Evolutionary conservation across 2,888 invertebrate genomes (phyloP).

Genomic region (Tetragonula carbonaria): DNA sequence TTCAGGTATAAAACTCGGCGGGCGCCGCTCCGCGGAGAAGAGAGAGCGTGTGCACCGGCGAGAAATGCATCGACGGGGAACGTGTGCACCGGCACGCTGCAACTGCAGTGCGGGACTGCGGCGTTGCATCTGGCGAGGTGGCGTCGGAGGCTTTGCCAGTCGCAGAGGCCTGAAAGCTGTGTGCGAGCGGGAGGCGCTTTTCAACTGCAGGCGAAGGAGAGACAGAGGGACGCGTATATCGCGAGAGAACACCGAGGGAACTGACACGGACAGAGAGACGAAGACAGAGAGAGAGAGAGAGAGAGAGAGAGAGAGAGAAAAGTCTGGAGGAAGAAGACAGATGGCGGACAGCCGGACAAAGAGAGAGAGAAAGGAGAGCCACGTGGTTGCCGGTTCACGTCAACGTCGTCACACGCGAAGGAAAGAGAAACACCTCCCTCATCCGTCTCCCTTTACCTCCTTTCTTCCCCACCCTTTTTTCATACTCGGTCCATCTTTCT

Average conservation of each 20-base stretch:
- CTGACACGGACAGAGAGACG: neutral
- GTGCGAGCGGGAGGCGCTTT: constrained; percentile 56
- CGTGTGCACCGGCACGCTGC: constrained; percentile 66
- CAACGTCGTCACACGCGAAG: constrained; percentile 63
- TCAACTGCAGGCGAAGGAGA: constrained; percentile 39
- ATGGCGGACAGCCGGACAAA: constrained; percentile 33
- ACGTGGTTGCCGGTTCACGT: constrained; percentile 71
- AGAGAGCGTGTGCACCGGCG: constrained; percentile 14
- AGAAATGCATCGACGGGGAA: constrained; percentile 42
- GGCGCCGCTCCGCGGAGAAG: neutral
- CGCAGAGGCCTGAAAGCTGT: constrained; percentile 68
- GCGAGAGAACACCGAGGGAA: too few relatives aligned
- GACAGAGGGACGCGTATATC: constrained; percentile 26
- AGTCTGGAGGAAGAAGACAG: constrained; percentile 30
- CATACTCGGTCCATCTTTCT: constrained; percentile 18
- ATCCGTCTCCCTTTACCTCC: constrained; percentile 40
- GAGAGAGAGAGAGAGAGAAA: constrained; percentile 38
- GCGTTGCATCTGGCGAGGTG: constrained; percentile 75
- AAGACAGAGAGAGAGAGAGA: constrained; percentile 33
- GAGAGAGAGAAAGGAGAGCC: constrained; percentile 61
- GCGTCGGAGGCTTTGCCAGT: constrained; percentile 65
- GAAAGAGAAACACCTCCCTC: constrained; percentile 39
- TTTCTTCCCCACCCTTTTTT: constrained; percentile 41
- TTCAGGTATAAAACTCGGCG: constrained; percentile 14
- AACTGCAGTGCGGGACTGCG: constrained; percentile 81